phyloP scores from a whole-genome alignment of 37 sponge, comb jelly and placozoan species.

The Eunapius fragilis region DNA sequence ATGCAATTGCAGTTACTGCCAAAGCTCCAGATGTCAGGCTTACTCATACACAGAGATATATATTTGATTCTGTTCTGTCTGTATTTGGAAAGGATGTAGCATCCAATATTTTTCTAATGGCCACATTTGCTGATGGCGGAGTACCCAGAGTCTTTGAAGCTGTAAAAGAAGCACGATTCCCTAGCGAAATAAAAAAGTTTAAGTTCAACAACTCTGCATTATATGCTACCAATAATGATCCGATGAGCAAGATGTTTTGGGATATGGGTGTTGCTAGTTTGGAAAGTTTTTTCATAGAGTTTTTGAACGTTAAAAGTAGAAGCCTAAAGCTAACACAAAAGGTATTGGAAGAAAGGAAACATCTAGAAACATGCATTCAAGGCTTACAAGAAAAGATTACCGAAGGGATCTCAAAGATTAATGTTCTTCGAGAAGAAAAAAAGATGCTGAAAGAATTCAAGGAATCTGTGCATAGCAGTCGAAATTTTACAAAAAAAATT shows the following conservation, averaged over 20 bases:
- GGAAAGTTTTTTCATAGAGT: slow-evolving; percentile 14
- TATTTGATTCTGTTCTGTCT: slow-evolving; percentile 52
- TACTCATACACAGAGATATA: slow-evolving; percentile 49
- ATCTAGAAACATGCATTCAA: not conserved
- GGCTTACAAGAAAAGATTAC: no score
- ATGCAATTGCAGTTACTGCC: slow-evolving; percentile 57
- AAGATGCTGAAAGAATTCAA: no score
- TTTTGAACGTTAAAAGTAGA: not conserved
- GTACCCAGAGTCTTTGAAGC: slow-evolving; percentile 49
- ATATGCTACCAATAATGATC: slow-evolving; percentile 7
- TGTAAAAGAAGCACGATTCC: slow-evolving; percentile 31
- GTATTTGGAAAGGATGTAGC: slow-evolving; percentile 64
- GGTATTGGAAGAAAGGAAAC: slow-evolving; percentile 12
- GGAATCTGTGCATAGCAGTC: no score
- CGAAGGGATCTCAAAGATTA: no score
- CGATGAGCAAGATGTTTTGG: slow-evolving; percentile 19
- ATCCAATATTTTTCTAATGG: slow-evolving; percentile 52
- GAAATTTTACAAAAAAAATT: no score
- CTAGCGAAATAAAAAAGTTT: slow-evolving; percentile 3
- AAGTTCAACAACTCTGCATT: slow-evolving; percentile 67
- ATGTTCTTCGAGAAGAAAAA: no score
- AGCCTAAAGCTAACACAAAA: slow-evolving; percentile 6
- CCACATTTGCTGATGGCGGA: slow-evolving; percentile 55
- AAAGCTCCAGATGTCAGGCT: slow-evolving; percentile 39
- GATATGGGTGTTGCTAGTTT: slow-evolving; percentile 35